Percentiles rank a stretch among this genome's conserved stretches.
Conservation (phyloP, 2,113 vertebrate species). For the Phaethornis superciliosus region DNA sequence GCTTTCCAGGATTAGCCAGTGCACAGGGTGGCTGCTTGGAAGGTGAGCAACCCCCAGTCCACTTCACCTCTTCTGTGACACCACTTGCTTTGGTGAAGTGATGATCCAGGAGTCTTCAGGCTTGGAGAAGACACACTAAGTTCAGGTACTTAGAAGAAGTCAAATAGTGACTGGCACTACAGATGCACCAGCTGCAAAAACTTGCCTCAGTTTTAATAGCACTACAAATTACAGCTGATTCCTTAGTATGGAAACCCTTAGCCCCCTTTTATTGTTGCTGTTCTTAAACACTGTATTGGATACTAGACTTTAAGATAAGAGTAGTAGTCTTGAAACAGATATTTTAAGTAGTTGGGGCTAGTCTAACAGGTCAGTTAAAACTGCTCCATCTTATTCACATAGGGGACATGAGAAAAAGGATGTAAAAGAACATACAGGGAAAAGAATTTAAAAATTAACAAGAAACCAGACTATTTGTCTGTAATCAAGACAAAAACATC, state of each 20-base stretch:
- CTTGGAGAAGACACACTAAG: neutral
- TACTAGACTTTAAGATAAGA: neutral
- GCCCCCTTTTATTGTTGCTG: neutral
- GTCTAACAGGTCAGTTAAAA: neutral
- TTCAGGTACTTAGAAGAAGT: neutral
- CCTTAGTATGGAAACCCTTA: neutral
- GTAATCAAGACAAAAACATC: neutral
- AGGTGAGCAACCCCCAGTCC: neutral
- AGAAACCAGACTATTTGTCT: fast-evolving
- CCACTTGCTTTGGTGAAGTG: neutral
- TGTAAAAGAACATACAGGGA: neutral
- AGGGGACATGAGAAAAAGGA: fast-evolving
- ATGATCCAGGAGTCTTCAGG: neutral
- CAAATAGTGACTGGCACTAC: neutral
- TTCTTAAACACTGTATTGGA: neutral
- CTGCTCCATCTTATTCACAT: neutral
- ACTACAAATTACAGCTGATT: neutral
- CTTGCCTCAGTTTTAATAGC: neutral
- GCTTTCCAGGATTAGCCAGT: neutral
- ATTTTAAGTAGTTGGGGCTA: neutral
- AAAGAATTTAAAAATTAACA: neutral
- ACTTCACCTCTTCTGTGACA: neutral
- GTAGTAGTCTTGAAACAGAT: neutral
- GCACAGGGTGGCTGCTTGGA: neutral
- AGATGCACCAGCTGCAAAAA: neutral